Base-by-base conservation (phyloP, 2,113 vertebrate genomes). In the Chelonoidis abingdonii region DNA sequence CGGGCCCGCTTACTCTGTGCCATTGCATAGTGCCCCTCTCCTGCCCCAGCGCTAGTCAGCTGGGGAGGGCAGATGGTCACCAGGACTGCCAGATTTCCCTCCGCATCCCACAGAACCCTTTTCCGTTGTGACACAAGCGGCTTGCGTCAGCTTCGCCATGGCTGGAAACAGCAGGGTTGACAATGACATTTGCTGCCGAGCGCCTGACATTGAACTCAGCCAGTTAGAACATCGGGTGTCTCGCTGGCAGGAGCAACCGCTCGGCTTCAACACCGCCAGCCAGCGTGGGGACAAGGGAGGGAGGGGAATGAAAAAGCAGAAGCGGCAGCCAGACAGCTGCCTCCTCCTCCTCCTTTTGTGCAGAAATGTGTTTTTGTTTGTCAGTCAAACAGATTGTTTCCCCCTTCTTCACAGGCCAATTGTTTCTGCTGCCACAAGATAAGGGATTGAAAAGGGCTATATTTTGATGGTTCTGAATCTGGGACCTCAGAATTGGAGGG, bases 361-460 rank as follows among this genome's bases (percentile, higher is more conserved):
- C 98, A 94, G 96, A 91, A 95, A 95, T 89, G 93, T 95, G 97
- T 93, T 98, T 98, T 98, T 98, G 96, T 98, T 97, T 98, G 97
- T 98, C 98, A 97, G 69, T 98, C 97, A 97, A 97, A 96, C 98
- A 96, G 97, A 96, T 96, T 97, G 97, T 98, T 97, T 96, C 97
- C 94, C 92, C 97, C 96, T 96, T 97, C 97, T 97, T 96, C 96
- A 97, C 97, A 96, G 93, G 97, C 97, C 94, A 94, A 89, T 93
- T 98, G 97, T 97, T 97, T 97, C 98, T 97, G 96, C 97, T 97
- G 94, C 95, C 94, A 94, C 95, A 96, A 98, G 98, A 98, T 98
- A 98, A 98, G 97, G 96, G 95, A 93, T 93, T 94, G 96, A 97
- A 94, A 98, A 95, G 96, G 94, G 92, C 93, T 94, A 92, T 96